Evolutionary conservation across 2,888 invertebrate genomes (phyloP).

Genomic region (Beris morrisii): DNA sequence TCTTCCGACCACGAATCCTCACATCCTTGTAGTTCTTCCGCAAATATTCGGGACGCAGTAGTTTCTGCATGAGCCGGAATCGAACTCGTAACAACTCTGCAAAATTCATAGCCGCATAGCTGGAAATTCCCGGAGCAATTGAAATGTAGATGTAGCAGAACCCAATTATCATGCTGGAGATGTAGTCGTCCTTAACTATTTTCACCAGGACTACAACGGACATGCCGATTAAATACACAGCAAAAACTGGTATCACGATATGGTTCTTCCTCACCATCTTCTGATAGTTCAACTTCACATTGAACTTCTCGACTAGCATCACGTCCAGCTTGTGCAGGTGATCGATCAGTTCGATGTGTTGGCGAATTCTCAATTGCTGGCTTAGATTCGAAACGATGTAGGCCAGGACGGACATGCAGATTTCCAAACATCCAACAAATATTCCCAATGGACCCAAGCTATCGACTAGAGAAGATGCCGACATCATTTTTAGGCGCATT

Average conservation of each 20-base stretch:
- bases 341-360: constrained; percentile 25
- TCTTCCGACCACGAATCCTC: not conserved
- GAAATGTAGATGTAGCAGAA: constrained; percentile 4
- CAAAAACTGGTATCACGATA: constrained; percentile 4
- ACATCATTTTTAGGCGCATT: not conserved
- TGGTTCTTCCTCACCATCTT: constrained; percentile 26
- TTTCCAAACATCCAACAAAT: constrained; percentile 13
- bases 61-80: constrained; percentile 20
- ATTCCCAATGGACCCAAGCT: constrained; percentile 3
- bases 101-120: constrained; percentile 28
- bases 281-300: constrained; percentile 23
- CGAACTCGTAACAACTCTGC: constrained; percentile 23
- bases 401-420: not conserved
- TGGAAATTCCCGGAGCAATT: not conserved
- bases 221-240: constrained; percentile 3
- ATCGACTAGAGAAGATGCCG: not conserved
- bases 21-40: not conserved
- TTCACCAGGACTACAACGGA: not conserved
- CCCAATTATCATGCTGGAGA: not conserved
- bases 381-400: constrained; percentile 12
- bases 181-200: not conserved
- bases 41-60: constrained; percentile 16
- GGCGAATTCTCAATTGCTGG: constrained; percentile 10
- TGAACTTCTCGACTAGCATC: constrained; percentile 25
- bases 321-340: constrained; percentile 6